A percentile compares a stretch with the other conserved stretches of the same genome.
phyloP scores from a whole-genome alignment of 2,888 invertebrate genomes.

The Alcis repandata region DNA sequence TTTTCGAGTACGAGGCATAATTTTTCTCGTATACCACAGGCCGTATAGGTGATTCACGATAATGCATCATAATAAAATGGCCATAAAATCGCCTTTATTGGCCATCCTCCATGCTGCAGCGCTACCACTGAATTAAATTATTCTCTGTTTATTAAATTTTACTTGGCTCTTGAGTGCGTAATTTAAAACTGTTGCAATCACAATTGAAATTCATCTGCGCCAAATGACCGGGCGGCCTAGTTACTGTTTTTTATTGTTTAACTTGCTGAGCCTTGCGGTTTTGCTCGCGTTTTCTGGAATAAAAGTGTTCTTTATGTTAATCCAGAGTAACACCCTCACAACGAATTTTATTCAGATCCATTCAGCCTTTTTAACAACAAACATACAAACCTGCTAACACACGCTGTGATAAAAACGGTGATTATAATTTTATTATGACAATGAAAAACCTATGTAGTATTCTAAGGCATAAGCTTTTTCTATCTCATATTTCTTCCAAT shows the following conservation, averaged over 20 bases:
- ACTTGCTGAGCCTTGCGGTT: no score
- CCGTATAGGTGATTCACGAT: conserved; percentile 82
- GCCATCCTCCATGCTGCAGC: conserved; percentile 80
- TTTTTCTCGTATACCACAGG: conserved; percentile 65
- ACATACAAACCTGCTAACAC: no score
- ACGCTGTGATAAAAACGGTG: no score
- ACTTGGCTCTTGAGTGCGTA: conserved; percentile 75
- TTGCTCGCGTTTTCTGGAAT: no score
- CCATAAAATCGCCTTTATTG: conserved; percentile 84
- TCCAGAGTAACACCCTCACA: no score
- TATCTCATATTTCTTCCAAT: no score
- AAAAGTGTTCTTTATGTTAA: no score
- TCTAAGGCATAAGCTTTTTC: no score
- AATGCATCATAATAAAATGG: conserved; percentile 84
- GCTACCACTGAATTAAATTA: conserved; percentile 81
- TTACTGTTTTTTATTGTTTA: conserved; percentile 11
- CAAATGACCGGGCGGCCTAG: conserved; percentile 61
- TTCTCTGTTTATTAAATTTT: conserved; percentile 83
- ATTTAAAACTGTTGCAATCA: conserved; percentile 73
- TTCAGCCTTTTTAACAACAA: no score
- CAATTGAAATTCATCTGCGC: conserved; percentile 68
- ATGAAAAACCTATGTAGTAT: no score
- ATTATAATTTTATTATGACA: no score
- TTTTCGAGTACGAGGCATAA: conserved; percentile 63
- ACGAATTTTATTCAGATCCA: no score